phyloP scores from a whole-genome alignment of 2,113 vertebrate species.

The Oncorhynchus tshawytscha region DNA sequence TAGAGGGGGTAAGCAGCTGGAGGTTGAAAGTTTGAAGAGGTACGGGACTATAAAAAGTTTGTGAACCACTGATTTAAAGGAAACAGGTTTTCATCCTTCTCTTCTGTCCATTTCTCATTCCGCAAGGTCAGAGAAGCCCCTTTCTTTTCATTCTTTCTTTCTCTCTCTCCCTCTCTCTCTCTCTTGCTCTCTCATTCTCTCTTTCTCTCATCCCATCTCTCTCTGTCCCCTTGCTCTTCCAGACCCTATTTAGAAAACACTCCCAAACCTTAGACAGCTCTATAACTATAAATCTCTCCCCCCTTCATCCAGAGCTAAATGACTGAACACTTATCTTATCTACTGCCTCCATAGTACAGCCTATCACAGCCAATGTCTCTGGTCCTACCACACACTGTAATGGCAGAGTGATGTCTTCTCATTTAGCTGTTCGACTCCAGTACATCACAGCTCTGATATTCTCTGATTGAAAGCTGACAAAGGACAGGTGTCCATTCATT shows the following conservation, averaged over 20 bases:
- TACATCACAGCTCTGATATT: too few species aligned
- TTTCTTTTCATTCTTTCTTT: constrained; percentile 50
- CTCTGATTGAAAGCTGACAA: constrained; percentile 41
- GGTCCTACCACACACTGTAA: too few species aligned
- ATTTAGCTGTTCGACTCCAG: too few species aligned
- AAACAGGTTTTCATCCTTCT: constrained; percentile 10
- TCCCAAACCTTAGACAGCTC: constrained; percentile 63
- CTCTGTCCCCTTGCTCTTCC: constrained; percentile 25
- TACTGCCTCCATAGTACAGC: constrained; percentile 53
- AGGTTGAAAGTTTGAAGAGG: too few species aligned
- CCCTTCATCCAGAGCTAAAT: constrained; percentile 69
- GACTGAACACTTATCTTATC: constrained; percentile 75
- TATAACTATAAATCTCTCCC: constrained; percentile 71
- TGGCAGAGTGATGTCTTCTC: too few species aligned
- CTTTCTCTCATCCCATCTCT: not conserved
- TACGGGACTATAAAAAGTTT: too few species aligned
- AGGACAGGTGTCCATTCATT: constrained; percentile 24
- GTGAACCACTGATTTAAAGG: not conserved
- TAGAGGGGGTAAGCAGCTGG: too few species aligned
- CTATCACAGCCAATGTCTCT: too few species aligned
- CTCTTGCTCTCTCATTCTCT: not conserved
- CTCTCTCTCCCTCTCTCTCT: constrained; percentile 13
- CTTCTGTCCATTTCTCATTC: constrained; percentile 24
- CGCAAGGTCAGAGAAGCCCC: not conserved
- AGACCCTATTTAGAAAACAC: constrained; percentile 66